phyloP scores from a whole-genome alignment of 2,888 invertebrate species.

The Noctua fimbriata region DNA sequence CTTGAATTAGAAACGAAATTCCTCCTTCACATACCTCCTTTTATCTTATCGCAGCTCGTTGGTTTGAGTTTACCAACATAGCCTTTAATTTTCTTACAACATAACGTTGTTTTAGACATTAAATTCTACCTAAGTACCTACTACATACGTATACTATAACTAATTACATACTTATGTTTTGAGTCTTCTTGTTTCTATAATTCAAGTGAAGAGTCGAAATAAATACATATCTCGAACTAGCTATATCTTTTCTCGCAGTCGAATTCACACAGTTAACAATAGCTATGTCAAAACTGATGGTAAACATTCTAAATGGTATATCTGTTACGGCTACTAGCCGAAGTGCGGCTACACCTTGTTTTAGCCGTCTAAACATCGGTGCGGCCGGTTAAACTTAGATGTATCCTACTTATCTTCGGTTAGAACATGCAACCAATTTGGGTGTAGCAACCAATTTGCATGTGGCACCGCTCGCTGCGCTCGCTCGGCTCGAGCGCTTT shows the following conservation, averaged over 20 bases:
- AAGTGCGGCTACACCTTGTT: too few species aligned
- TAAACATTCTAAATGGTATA: background rate
- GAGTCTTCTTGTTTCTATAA: background rate
- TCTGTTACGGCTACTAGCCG: too few species aligned
- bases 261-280: background rate
- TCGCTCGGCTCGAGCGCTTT: too few species aligned
- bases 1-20: conserved; percentile 30
- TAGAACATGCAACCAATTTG: too few species aligned
- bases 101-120: conserved; percentile 6
- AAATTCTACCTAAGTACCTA: background rate
- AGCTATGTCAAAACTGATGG: background rate
- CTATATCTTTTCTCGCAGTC: background rate
- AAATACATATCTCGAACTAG: background rate
- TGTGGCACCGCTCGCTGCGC: too few species aligned
- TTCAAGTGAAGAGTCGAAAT: background rate
- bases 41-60: conserved; percentile 53
- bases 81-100: conserved; percentile 19
- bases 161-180: background rate
- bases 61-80: conserved; percentile 18
- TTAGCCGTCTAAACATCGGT: too few species aligned
- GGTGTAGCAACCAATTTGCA: too few species aligned
- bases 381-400: too few species aligned
- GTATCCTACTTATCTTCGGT: too few species aligned
- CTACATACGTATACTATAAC: background rate
- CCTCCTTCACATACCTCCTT: conserved; percentile 27